Evolutionary conservation across 2,797 vertebrate genomes (phyloP).

Genomic region (Amblyopsis hoosieri): DNA sequence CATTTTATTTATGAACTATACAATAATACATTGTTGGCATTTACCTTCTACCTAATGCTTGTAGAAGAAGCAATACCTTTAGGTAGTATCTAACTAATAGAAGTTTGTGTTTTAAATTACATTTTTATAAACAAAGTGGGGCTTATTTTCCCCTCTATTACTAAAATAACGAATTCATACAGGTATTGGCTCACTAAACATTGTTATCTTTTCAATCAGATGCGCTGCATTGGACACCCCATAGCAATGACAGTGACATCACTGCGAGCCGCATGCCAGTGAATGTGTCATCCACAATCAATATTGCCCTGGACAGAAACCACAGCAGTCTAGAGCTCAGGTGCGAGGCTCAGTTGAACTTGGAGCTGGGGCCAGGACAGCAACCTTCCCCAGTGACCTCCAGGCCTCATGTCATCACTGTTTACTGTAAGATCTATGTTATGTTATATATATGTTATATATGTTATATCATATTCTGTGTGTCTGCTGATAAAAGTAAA

Average conservation of each 20-base stretch:
- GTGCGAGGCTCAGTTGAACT: slow-evolving; percentile 62
- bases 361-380: slow-evolving; percentile 43
- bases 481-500: not conserved
- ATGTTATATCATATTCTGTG: not conserved
- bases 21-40: too few relatives aligned
- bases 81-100: too few relatives aligned
- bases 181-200: too few relatives aligned
- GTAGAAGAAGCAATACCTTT: too few relatives aligned
- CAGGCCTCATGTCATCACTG: slow-evolving; percentile 37
- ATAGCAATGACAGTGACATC: slow-evolving; percentile 20
- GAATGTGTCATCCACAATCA: slow-evolving; percentile 29
- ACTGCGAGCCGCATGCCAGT: not conserved
- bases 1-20: too few relatives aligned
- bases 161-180: too few relatives aligned
- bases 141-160: too few relatives aligned
- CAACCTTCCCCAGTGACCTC: slow-evolving; percentile 23
- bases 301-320: slow-evolving; percentile 27
- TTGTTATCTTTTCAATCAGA: slow-evolving; percentile 23
- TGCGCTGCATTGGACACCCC: slow-evolving; percentile 3
- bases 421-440: slow-evolving; percentile 65
- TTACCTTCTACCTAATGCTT: too few relatives aligned
- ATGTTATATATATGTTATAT: not conserved
- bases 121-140: too few relatives aligned
- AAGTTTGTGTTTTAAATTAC: too few relatives aligned
- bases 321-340: slow-evolving; percentile 39